Evolutionary conservation across 2,797 vertebrate species (phyloP), one percentile per base, ranked within the genome.

Genomic region (Cyclopterus lumpus): DNA sequence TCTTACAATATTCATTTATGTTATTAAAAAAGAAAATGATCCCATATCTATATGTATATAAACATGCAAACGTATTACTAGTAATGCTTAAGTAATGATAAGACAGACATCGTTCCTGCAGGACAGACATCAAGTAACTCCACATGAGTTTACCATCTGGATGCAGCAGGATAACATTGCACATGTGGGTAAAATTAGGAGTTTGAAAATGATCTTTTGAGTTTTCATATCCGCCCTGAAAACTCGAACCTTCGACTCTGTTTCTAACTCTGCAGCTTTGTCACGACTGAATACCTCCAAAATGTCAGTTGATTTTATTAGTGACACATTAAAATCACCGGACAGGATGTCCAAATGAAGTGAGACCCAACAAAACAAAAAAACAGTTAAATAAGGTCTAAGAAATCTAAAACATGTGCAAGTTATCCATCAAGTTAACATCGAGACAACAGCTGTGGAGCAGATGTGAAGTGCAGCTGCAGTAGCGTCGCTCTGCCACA

Each of bases 401-500:
- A 24, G 12, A 42, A n/a, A 12, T 36, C 32, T 28, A 32, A 51
- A 12, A 58, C 12, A 48, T 46, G 30, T 4, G 7, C 34, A 2
- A 34, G 8, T 36, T 40, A 16, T 22, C 16, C 28, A 40, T 12
- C 12, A 72, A 55, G 78, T 62, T 67, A 72, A 62, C 49, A 49
- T n/a, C 16, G 32, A 6, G 0, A 7, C 24, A 48, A 3, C 77
- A 73, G 71, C 36, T 74, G 71, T 20, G 18, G 16, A 18, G 38
- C 73, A 77, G 73, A 59, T 76, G 73, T 46, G 69, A 15, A 5
- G 26, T 14, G 9, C 8, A 1, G 42, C 20, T 78, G 80, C 58
- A 42, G 72, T 28, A 30, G 4, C 53, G 0, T 0, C 0, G 1
- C 1, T 3, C 24, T n/a, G 4, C 69, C 81, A 51, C 38, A 0